Base-by-base conservation (phyloP, 2,113 vertebrate genomes). In the Anas platyrhynchos region DNA sequence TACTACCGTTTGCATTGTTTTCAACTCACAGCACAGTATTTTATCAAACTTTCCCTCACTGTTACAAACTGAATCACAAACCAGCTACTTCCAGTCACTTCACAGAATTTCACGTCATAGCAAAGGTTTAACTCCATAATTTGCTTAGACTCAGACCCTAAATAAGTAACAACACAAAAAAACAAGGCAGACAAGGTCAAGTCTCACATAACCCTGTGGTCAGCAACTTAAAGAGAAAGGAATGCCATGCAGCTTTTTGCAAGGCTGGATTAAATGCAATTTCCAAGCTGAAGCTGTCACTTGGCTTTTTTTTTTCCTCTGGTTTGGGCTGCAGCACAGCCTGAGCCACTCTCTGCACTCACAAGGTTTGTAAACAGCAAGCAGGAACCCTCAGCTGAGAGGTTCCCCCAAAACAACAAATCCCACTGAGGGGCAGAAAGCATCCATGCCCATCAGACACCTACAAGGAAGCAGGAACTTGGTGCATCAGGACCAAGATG, bases 341-440 rank as follows among this genome's bases (percentile, higher is more conserved):
- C 73, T 18, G 26, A 43, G 13, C 34, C 12, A 13, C 16, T 50
- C 50, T 46, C 38, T 38, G 44, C 12, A 56, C 41, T 75, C 25
- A 10, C 6, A 31, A 21, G 16, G 38, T 48, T 34, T 80, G 61
- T 8, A 20, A 79, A 31, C 0, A 0, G 29, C 3, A 0, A 62
- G 26, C 16, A 34, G 52, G n/a, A 68, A 27, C 34, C 21, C 52
- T 46, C 44, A 54, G 16, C 23, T 1, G 0, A 80, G 20, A 62
- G 38, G n/a, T 38, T 75, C 48, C 46, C n/a, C 1, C 1, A 48
- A 75, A 56, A 13, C 31, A 59, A 22, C 11, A 18, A 13, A 69
- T 7, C 38, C 31, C 41, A 56, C 13, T 0, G 2, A 55, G 21
- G 13, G 8, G n/a, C 89, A 74, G 29, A 80, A 38, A 16, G 18